Evolutionary conservation across 2,888 invertebrate genomes (phyloP).

Genomic region (Euspilapteryx auroguttella): DNA sequence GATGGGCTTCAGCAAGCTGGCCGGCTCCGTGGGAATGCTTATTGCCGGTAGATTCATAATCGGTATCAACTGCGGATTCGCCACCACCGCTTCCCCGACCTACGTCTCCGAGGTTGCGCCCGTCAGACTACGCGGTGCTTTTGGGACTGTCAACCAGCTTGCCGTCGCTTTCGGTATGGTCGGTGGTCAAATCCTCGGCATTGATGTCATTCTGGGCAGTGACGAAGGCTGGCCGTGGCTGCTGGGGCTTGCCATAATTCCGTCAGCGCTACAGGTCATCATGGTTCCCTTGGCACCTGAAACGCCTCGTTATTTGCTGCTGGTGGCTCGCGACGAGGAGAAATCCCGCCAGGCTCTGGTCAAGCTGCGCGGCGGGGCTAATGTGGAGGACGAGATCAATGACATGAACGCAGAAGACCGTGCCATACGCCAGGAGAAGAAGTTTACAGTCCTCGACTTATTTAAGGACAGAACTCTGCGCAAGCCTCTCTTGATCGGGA

Average conservation of each 20-base stretch:
- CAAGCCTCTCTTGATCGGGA: slow-evolving; percentile 42
- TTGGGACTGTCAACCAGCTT: slow-evolving; percentile 51
- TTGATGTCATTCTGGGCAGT: slow-evolving; percentile 45
- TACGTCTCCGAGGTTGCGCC: slow-evolving; percentile 55
- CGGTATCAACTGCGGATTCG: slow-evolving; percentile 72
- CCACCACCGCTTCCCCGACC: slow-evolving; percentile 51
- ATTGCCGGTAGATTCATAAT: slow-evolving; percentile 73
- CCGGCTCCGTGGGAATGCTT: slow-evolving; percentile 68
- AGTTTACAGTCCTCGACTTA: slow-evolving; percentile 36
- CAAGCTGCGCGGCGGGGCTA: slow-evolving; percentile 31
- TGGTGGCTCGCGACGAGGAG: slow-evolving; percentile 38
- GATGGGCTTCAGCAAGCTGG: slow-evolving; percentile 68
- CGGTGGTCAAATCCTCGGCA: slow-evolving; percentile 43
- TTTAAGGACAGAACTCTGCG: slow-evolving; percentile 28
- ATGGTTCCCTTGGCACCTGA: slow-evolving; percentile 46
- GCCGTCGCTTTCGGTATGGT: slow-evolving; percentile 49
- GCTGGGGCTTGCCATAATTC: slow-evolving; percentile 39
- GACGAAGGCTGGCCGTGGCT: slow-evolving; percentile 48
- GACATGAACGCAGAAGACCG: slow-evolving; percentile 50
- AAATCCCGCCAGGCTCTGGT: slow-evolving; percentile 27
- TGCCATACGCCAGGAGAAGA: slow-evolving; percentile 36
- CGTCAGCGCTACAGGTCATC: slow-evolving; percentile 33
- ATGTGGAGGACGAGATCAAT: slow-evolving; percentile 47
- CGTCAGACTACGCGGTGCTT: slow-evolving; percentile 37
- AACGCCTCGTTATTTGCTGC: slow-evolving; percentile 42